Evolutionary conservation across 2,113 vertebrate species (phyloP).

Genomic region (Petaurus breviceps): DNA sequence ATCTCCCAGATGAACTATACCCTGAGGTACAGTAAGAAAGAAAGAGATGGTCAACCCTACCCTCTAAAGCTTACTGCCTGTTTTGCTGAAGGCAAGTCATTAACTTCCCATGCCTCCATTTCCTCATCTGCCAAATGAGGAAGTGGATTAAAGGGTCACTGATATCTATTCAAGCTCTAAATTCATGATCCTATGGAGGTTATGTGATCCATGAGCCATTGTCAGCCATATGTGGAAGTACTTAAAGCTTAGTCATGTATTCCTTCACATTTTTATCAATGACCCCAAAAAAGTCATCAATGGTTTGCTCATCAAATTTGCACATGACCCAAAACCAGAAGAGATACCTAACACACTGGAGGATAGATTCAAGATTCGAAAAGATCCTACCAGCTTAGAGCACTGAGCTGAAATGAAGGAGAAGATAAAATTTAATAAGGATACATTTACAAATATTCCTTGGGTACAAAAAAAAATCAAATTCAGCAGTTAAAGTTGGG

Average conservation of each 20-base stretch:
- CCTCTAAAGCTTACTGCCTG: not conserved
- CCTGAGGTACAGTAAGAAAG: not conserved
- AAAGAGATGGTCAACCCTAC: too few species aligned
- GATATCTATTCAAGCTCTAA: not conserved
- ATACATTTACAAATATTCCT: not conserved
- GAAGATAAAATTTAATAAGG: not conserved
- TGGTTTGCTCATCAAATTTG: not conserved
- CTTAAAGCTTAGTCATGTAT: not conserved
- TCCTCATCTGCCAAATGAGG: not conserved
- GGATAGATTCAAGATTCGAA: not conserved
- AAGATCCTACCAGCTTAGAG: not conserved
- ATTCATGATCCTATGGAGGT: not conserved
- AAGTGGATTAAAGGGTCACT: not conserved
- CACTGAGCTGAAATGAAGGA: not conserved
- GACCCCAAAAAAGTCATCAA: not conserved
- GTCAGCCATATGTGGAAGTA: not conserved
- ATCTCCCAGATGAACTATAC: not conserved
- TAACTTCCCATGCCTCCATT: not conserved
- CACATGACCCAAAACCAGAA: not conserved
- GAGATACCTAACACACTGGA: not conserved
- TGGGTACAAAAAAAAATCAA: not conserved
- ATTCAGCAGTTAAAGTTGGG: not conserved
- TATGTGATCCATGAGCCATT: not conserved
- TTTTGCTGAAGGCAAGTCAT: not conserved
- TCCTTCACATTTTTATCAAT: not conserved